phyloP scores from a whole-genome alignment of 2,113 vertebrate genomes.

The Jacana jacana region DNA sequence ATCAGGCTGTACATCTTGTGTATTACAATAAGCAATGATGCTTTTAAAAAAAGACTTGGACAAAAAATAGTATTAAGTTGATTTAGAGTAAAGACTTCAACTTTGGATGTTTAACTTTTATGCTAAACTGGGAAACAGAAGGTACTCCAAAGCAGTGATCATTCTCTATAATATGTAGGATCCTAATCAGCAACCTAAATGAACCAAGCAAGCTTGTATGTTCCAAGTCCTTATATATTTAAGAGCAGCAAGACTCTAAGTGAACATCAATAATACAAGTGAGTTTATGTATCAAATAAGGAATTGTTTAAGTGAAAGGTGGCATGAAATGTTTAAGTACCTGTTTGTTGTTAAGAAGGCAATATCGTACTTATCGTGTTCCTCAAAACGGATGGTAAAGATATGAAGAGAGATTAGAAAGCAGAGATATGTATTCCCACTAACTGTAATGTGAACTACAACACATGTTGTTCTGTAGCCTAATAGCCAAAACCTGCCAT shows the following conservation, averaged over 20 bases:
- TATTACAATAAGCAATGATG: not conserved
- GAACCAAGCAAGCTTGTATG: not conserved
- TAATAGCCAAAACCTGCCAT: not conserved
- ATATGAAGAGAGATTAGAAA: not conserved
- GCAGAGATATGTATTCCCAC: not conserved
- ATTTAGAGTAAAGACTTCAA: not conserved
- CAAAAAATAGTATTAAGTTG: not conserved
- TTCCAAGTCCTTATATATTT: not conserved
- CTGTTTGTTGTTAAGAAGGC: not conserved
- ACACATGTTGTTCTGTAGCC: not conserved
- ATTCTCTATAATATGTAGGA: not conserved
- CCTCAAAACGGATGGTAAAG: not conserved
- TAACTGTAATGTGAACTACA: not conserved
- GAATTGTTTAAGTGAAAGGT: not conserved
- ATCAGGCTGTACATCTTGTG: not conserved
- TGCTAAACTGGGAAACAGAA: not conserved
- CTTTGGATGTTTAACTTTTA: not conserved
- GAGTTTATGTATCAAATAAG: not conserved
- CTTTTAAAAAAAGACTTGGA: not conserved
- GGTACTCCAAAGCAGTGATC: rapidly evolving
- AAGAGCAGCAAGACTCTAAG: not conserved
- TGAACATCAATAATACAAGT: not conserved
- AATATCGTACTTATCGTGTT: not conserved
- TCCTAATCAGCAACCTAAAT: not conserved
- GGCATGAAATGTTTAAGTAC: not conserved